A percentile compares a stretch with the other conserved stretches of the same genome.
Evolutionary conservation across 2,797 vertebrate genomes (phyloP).

Genomic region (Gephyroberyx darwinii): DNA sequence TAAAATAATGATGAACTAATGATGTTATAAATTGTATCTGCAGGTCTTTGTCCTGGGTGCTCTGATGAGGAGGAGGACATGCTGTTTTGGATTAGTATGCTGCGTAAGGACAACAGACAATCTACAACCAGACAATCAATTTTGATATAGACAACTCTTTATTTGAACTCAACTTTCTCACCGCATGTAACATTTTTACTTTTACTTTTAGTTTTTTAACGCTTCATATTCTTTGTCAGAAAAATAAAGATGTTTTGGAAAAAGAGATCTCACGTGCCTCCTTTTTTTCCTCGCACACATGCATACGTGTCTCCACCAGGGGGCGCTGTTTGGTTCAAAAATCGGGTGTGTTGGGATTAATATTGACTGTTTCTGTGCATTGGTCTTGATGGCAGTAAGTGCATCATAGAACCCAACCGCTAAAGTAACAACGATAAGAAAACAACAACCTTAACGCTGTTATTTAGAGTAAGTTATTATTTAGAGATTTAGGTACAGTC

Average conservation of each 20-base stretch:
- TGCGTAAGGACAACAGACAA: not conserved
- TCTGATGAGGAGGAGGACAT: not conserved
- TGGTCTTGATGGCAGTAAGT: too few species aligned
- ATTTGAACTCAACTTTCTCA: slow-evolving; percentile 22
- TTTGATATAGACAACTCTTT: slow-evolving; percentile 6
- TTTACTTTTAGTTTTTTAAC: too few species aligned
- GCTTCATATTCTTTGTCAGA: too few species aligned
- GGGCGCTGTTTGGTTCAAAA: not conserved
- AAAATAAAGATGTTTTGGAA: too few species aligned
- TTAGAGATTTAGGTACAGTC: too few species aligned
- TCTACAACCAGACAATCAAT: too few species aligned
- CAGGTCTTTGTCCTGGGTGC: slow-evolving; percentile 1
- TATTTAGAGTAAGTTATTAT: too few species aligned
- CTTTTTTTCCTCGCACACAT: not conserved
- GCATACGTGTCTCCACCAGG: slow-evolving; percentile 5
- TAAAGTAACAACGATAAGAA: not conserved
- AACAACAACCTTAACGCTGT: too few species aligned
- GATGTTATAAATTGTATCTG: not conserved
- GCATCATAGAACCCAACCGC: too few species aligned
- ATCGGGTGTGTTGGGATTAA: not conserved
- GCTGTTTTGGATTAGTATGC: slow-evolving; percentile 9
- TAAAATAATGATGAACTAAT: not conserved
- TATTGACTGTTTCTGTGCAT: too few species aligned
- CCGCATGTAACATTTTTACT: not conserved
- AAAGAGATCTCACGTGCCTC: not conserved